Evolutionary conservation across 2,113 vertebrate species (phyloP).

Genomic region (Chaenocephalus aceratus): DNA sequence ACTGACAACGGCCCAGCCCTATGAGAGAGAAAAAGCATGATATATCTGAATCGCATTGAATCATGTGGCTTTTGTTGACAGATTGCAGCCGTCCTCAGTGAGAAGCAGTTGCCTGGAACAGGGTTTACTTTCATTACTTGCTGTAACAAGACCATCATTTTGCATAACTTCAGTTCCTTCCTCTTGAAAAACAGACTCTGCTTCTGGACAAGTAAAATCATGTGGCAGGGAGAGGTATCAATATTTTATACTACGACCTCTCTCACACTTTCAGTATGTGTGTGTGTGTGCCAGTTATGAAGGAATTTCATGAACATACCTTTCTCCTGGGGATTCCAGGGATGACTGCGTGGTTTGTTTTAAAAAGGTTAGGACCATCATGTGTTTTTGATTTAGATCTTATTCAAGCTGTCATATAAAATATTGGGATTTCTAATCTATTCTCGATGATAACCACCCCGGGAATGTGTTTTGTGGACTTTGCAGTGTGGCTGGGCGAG

Average conservation of each 20-base stretch:
- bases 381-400: conserved; percentile 83
- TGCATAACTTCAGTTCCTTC: conserved; percentile 57
- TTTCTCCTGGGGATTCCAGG: conserved; percentile 81
- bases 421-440: conserved; percentile 82
- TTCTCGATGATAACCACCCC: conserved; percentile 69
- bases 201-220: conserved; percentile 77
- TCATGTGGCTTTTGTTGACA: conserved; percentile 48
- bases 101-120: conserved; percentile 34
- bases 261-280: conserved; percentile 45
- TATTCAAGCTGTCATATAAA: conserved; percentile 80
- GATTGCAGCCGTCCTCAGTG: conserved; percentile 34
- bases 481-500: conserved; percentile 38
- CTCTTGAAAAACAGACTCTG: conserved; percentile 56
- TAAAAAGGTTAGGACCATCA: conserved; percentile 77
- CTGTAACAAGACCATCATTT: conserved; percentile 70
- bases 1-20: conserved; percentile 17
- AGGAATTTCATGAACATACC: conserved; percentile 80
- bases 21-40: conserved; percentile 17
- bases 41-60: conserved; percentile 29
- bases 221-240: conserved; percentile 74
- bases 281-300: conserved; percentile 61
- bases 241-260: conserved; percentile 76
- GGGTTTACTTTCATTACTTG: conserved; percentile 69
- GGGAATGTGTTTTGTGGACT: conserved; percentile 74
- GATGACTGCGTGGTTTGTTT: conserved; percentile 79